Evolutionary conservation across 2,797 vertebrate genomes (phyloP).

Genomic region (Mus spretus): DNA sequence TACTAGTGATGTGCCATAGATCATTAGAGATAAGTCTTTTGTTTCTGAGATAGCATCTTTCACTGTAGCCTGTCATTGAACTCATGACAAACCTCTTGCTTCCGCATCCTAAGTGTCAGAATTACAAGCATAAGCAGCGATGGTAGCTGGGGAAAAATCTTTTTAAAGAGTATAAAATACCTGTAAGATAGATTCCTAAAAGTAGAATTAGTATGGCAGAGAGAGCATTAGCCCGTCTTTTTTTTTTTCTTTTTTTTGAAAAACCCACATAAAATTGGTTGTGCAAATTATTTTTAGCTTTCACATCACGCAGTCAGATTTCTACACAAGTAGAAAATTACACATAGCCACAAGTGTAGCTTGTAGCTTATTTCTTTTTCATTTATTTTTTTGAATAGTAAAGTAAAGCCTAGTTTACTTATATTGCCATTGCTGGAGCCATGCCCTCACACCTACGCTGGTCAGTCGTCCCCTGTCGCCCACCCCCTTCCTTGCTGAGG

Average conservation of each 20-base stretch:
- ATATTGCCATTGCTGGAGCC: background rate
- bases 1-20: background rate
- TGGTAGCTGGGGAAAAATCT: background rate
- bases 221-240: background rate
- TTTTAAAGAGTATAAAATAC: conserved; percentile 6
- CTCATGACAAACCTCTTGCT: background rate
- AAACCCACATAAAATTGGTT: background rate
- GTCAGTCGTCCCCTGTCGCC: background rate
- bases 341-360: background rate
- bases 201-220: background rate
- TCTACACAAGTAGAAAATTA: background rate
- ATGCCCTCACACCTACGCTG: background rate
- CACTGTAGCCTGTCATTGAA: background rate
- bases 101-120: background rate
- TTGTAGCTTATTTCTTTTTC: background rate
- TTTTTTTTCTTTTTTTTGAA: background rate
- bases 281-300: background rate
- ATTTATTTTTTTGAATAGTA: background rate
- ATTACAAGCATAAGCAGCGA: background rate
- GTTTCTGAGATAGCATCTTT: background rate
- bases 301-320: background rate
- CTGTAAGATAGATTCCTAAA: background rate
- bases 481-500: background rate
- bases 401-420: background rate
- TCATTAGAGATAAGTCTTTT: background rate